Base-by-base conservation (phyloP, 2,113 vertebrate species). In the Danionella cerebrum region DNA sequence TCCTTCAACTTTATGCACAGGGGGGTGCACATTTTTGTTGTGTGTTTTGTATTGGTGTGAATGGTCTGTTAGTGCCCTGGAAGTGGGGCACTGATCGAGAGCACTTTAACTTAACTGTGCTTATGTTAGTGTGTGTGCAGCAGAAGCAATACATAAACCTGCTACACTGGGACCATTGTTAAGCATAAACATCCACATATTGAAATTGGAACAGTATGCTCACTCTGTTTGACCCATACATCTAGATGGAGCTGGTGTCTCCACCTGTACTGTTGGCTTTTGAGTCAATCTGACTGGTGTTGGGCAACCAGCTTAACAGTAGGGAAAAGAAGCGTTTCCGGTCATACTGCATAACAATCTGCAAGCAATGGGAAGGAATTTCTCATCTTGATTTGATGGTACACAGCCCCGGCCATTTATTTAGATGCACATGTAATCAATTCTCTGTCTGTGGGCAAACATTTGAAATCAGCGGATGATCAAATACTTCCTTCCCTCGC, bases 1-100 rank as follows among this genome's bases (percentile, higher is more conserved):
- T 77, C 71, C 75, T 65, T 64, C 64, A 63, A 77, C 75, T 73
- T 68, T 71, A 73, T 77, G 71, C 75, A 77, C 75, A 74, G 31
- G 39, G 31, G 58, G 62, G 36, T 31, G 35, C 50, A 51, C 10
- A 53, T 63, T 54, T 12, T 63, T 60, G 27, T 57, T 5, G 24
- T 65, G 6, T 62, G 13, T 59, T 58, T 42, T 64, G 25, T 71
- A 31, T 31, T 41, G 35, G 21, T 64, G 36, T 31, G 54, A 65
- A 69, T 72, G 53, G 69, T 63, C 51, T 59, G 31, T 71, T 19
- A 22, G 50, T 64, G 69, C 33, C 31, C 16, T 54, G 22, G 27
- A 33, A 29, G 25, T 35, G 31, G 60, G 62, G 29, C 44, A 31
- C 62, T 76, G 55, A 35, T 62, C 39, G 64, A 76, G 42, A 58